Conservation (phyloP, 2,113 vertebrate species). For the Cnemophilus loriae region DNA sequence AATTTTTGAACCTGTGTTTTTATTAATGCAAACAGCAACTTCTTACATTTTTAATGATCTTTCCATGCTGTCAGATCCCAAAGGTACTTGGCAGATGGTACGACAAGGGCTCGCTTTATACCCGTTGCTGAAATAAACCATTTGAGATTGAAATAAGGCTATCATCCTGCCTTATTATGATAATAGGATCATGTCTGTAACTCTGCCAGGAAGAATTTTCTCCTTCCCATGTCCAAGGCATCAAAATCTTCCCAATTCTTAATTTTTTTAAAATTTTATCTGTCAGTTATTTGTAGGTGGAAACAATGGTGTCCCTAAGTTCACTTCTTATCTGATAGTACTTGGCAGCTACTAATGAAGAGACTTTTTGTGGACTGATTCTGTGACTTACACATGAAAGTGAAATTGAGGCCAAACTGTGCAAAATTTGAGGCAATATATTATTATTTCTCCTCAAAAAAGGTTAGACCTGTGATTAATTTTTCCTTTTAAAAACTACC, state of each 20-base stretch:
- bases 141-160: neutral
- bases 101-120: neutral
- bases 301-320: neutral
- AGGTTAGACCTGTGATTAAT: neutral
- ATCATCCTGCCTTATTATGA: neutral
- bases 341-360: neutral
- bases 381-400: neutral
- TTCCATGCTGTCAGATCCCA: neutral
- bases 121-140: neutral
- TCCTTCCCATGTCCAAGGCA: neutral
- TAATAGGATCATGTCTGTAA: neutral
- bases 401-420: neutral
- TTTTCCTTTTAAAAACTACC: neutral
- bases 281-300: neutral
- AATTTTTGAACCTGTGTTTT: conserved; percentile 40
- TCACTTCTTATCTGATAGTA: neutral
- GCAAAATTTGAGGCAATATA: neutral
- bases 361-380: neutral
- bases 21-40: conserved; percentile 42
- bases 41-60: conserved; percentile 50
- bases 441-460: neutral
- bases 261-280: neutral
- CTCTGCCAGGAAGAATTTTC: neutral
- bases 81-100: conserved; percentile 49
- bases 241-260: neutral